Percentiles rank a stretch among this genome's conserved stretches.
Conservation (phyloP, 2,113 vertebrate genomes). For the Oenanthe melanoleuca region DNA sequence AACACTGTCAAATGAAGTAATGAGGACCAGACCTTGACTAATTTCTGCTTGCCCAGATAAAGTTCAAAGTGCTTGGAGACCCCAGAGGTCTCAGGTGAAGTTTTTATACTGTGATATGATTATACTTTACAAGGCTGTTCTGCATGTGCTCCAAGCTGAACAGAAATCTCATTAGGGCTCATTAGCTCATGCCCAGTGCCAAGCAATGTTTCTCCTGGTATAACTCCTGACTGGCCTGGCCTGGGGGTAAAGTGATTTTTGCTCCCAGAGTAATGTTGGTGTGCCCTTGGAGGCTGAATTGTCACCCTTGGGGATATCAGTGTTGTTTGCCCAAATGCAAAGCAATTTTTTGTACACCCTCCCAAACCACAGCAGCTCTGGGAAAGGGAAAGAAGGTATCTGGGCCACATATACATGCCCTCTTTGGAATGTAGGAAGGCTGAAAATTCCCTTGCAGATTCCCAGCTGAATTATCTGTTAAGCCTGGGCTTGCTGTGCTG, state of each 20-base stretch:
- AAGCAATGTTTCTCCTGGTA: neutral
- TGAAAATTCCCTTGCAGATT: neutral
- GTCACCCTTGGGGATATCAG: neutral
- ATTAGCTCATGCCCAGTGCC: neutral
- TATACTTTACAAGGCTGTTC: neutral
- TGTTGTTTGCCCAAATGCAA: neutral
- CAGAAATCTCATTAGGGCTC: neutral
- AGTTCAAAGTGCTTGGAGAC: neutral
- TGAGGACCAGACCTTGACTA: neutral
- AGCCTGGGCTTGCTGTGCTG: neutral
- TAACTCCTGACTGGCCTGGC: neutral
- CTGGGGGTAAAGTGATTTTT: neutral
- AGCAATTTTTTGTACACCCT: neutral
- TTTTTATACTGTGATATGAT: neutral
- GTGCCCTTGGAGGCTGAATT: rapidly evolving
- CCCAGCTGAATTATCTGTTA: neutral
- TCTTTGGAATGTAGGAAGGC: neutral
- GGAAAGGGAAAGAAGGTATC: neutral
- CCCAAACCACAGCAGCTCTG: neutral
- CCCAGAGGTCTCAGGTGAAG: neutral
- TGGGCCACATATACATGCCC: neutral
- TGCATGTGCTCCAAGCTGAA: neutral
- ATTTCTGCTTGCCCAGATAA: neutral
- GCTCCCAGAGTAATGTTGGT: neutral
- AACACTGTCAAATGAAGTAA: neutral